Base-by-base conservation (phyloP, 1,140 invertebrate species). In the Stenopsyche tienmushanensis region DNA sequence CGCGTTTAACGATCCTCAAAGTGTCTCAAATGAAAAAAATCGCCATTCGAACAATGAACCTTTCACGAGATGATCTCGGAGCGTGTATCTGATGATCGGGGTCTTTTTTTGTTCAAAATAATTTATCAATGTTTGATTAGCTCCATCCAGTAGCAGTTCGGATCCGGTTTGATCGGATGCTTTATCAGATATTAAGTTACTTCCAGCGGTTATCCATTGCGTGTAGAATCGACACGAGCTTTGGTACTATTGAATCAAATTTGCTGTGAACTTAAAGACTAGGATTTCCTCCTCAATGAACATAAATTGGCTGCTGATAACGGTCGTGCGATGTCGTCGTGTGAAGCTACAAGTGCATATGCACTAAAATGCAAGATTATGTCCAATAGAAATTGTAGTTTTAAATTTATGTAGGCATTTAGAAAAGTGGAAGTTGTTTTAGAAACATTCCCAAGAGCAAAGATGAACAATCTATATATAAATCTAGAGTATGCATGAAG, bases 211-310 rank as follows among this genome's bases (percentile, higher is more conserved):
- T 34, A 34, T 34, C 29, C n/a, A 50, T 50, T 50, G 52, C 52
- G 52, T 55, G 52, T 18, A 5, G 55, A 45, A 39, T 45, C 55
- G 24, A 39, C 20, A 15, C 25, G 20, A n/a, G 26, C 1, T 29
- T 29, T 55, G 21, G 26, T 24, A 52, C 26, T 24, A 21, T 21
- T 21, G 23, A 24, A 24, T 52, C 26, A 25, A 52, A 52, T 52
- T 52, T 52, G 21, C 26, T 24, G 20, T 52, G 21, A 52, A 23
- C 21, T 26, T 1, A 29, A 21, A 20, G 20, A 45, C 55, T 58
- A 10, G 39, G 20, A 26, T 58, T 58, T 58, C 55, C 55, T 58
- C 20, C 44, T 39, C 55, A 58, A 58, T 45, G 55, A 58, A 25
- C 55, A 58, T 24, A 58, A 58, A 58, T 58, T 58, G 44, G 44